Percentiles rank a stretch among this genome's conserved stretches.
Conservation (phyloP, 2,888 invertebrate genomes). For the Polydrusus tereticollis region DNA sequence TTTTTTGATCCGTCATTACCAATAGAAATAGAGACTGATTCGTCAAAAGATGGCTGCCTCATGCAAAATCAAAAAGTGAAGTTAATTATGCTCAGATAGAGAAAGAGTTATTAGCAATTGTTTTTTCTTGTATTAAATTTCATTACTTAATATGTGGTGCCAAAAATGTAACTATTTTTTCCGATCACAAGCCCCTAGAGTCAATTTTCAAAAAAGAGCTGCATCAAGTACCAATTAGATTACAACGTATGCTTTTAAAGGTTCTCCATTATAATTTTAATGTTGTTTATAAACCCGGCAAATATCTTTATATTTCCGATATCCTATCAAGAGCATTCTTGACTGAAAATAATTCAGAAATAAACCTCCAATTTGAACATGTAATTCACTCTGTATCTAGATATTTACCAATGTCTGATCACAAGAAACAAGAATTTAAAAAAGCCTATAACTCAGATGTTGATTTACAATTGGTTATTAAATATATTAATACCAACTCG, state of each 20-base stretch:
- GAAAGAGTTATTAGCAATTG: too few relatives aligned
- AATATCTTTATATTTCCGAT: slow-evolving; percentile 53
- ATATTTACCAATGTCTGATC: too few relatives aligned
- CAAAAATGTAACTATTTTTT: too few relatives aligned
- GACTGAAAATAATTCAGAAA: too few relatives aligned
- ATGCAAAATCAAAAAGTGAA: slow-evolving; percentile 58
- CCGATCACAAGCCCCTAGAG: too few relatives aligned
- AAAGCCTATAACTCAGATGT: slow-evolving; percentile 42
- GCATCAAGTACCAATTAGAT: slow-evolving; percentile 52
- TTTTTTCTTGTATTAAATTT: too few relatives aligned
- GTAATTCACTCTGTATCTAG: too few relatives aligned
- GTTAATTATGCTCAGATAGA: slow-evolving; percentile 62
- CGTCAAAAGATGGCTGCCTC: slow-evolving; percentile 56
- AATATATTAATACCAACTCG: slow-evolving; percentile 34
- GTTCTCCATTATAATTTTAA: slow-evolving; percentile 55
- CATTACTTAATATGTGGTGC: too few relatives aligned
- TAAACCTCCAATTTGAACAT: slow-evolving; percentile 41
- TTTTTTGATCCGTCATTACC: too few relatives aligned
- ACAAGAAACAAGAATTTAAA: slow-evolving; percentile 45
- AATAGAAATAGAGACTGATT: too few relatives aligned
- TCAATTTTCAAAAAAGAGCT: too few relatives aligned
- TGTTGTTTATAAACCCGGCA: too few relatives aligned
- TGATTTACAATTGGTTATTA: slow-evolving; percentile 35
- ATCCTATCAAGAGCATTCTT: slow-evolving; percentile 50
- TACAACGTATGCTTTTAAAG: slow-evolving; percentile 57